phyloP scores from a whole-genome alignment of 2,113 vertebrate genomes.

The Muntiacus reevesi region DNA sequence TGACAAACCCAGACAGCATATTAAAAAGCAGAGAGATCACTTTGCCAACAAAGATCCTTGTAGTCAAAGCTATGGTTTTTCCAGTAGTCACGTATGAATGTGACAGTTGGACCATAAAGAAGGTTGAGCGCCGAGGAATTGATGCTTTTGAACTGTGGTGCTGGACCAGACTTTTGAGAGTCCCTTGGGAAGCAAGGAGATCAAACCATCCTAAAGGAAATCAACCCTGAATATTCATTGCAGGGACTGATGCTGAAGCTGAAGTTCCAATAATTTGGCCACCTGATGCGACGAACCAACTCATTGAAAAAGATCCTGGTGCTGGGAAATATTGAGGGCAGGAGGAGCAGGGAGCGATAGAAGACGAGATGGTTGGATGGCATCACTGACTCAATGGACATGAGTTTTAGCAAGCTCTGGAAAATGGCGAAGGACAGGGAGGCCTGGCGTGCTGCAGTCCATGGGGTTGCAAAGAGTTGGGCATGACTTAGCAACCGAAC shows the following conservation, averaged over 20 bases:
- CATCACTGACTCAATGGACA: not conserved
- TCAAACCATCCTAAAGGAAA: not conserved
- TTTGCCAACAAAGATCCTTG: not conserved
- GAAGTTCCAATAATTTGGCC: not conserved
- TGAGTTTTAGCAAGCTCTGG: not conserved
- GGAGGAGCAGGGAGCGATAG: not conserved
- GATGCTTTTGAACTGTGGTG: not conserved
- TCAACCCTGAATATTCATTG: not conserved
- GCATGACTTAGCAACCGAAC: not conserved
- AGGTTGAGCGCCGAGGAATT: not conserved
- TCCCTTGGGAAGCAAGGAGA: not conserved
- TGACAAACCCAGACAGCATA: not conserved
- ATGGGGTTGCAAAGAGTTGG: not conserved
- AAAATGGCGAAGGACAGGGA: not conserved
- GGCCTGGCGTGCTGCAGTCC: not conserved
- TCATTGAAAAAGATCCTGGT: not conserved
- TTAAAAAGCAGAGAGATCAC: not conserved
- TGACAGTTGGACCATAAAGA: not conserved
- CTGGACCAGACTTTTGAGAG: not conserved
- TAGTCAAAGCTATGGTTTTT: not conserved
- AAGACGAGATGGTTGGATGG: not conserved
- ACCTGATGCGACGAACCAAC: not conserved
- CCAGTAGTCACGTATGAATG: not conserved
- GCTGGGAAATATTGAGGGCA: not conserved
- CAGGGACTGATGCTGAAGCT: not conserved